phyloP scores from a whole-genome alignment of 37 sponge, comb jelly and placozoan genomes.

The Hormiphora californensis region DNA sequence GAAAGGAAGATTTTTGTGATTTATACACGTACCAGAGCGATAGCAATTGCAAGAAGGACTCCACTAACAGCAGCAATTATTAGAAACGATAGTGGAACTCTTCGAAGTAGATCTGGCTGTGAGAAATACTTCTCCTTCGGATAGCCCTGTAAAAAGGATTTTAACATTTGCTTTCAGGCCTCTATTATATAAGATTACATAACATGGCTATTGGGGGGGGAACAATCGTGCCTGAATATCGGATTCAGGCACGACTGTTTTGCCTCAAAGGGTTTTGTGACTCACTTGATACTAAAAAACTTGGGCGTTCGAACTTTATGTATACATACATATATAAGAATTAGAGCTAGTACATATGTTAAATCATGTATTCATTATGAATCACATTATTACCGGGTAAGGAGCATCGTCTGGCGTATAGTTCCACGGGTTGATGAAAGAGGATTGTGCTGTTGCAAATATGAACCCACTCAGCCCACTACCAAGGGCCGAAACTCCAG shows the following conservation, averaged over 20 bases:
- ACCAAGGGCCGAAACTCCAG: conserved; percentile 39
- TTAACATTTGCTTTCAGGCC: no score
- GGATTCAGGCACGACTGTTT: background rate
- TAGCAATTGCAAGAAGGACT: background rate
- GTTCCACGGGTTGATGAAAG: conserved; percentile 54
- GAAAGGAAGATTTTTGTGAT: background rate
- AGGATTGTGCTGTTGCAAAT: background rate
- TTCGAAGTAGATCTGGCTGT: background rate
- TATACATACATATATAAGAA: background rate
- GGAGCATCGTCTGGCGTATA: conserved; percentile 22
- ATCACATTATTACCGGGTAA: background rate
- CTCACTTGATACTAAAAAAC: background rate
- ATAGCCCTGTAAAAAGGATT: background rate
- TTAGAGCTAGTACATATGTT: background rate
- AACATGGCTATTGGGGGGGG: no score
- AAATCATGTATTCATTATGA: background rate
- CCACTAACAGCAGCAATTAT: background rate
- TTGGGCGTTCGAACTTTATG: background rate
- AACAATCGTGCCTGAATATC: background rate
- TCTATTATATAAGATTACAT: no score
- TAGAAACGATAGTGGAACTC: background rate
- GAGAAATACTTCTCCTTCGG: conserved; percentile 47
- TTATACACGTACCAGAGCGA: conserved; percentile 35
- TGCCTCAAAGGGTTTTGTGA: background rate
- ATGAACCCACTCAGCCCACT: conserved; percentile 41